Conservation (phyloP, 2,113 vertebrate species). For the Gopherus flavomarginatus region DNA sequence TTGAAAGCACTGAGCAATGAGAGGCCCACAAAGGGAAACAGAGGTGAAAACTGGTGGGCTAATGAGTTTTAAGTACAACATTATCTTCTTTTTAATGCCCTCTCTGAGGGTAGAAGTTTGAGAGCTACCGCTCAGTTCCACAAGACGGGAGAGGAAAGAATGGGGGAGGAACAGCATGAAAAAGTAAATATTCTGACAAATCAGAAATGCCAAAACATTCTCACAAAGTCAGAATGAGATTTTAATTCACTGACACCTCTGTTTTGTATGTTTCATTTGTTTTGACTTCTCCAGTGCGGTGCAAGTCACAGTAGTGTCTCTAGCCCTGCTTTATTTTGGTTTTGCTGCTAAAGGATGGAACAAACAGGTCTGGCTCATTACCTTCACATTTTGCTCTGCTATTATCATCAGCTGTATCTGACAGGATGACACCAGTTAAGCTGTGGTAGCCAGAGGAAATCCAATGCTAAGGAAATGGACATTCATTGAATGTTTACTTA, state of each 20-base stretch:
- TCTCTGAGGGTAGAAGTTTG: not conserved
- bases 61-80: not conserved
- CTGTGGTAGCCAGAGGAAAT: conserved; percentile 79
- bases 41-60: not conserved
- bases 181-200: not conserved
- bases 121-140: not conserved
- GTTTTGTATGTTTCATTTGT: not conserved
- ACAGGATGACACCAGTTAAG: conserved; percentile 71
- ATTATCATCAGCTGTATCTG: conserved; percentile 66
- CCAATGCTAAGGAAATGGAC: conserved; percentile 78
- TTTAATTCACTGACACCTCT: not conserved
- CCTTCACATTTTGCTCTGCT: conserved; percentile 68
- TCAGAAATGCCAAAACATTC: not conserved
- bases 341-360: conserved; percentile 41
- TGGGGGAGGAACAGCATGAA: not conserved
- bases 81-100: not conserved
- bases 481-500: conserved; percentile 78
- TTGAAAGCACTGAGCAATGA: not conserved
- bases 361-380: conserved; percentile 49
- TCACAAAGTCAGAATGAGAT: not conserved
- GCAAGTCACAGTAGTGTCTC: not conserved
- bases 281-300: not conserved
- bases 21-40: not conserved
- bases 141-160: not conserved
- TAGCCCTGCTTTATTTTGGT: conserved; percentile 9